Evolutionary conservation across 2,797 vertebrate genomes (phyloP), one percentile per base, ranked within the genome.

Genomic region (Perdix hodgsoniae): DNA sequence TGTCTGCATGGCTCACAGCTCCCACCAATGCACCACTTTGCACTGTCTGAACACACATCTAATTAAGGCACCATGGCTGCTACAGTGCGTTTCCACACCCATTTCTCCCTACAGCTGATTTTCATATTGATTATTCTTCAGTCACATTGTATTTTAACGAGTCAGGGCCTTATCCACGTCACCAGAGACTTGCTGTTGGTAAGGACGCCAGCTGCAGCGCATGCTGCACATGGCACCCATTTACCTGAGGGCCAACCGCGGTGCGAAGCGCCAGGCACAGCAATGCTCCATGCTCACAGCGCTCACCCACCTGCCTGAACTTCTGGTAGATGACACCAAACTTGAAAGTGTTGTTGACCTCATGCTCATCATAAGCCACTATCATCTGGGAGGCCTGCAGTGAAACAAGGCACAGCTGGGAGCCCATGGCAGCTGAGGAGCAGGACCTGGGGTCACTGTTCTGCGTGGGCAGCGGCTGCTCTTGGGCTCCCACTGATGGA

Each of bases 291-390:
- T 14, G 9, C 14, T 24, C 1, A 2, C 40, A 2, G 1, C 3
- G 0, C 14, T 10, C 31, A 60, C 98, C 98, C 96, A 99, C 99
- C 98, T 99, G 99, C 82, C 98, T 98, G 97, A 99, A 98, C 97
- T 98, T 99, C 97, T 99, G 99, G 96, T 99, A 99, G 96, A 99
- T 97, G 83, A 99, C 98, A 8, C 99, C 99, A 8, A 99, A 99
- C 95, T 99, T 99, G 97, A 99, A 99, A 0, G 99, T 99, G 98
- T 99, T 99, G 97, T 99, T 99, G 89, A 99, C 98, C 93, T 99
- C 99, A 1, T 99, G 99, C 60, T 99, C 99, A 39, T 99, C 99
- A 1, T 99, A 99, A 31, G 98, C 97, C 83, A 99, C 98, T 26
- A 99, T 99, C 98, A 99, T 97, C 95, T 99, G 99, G 45, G 99